phyloP scores from a whole-genome alignment of 2,113 vertebrate species.

The Anolis sagrei region DNA sequence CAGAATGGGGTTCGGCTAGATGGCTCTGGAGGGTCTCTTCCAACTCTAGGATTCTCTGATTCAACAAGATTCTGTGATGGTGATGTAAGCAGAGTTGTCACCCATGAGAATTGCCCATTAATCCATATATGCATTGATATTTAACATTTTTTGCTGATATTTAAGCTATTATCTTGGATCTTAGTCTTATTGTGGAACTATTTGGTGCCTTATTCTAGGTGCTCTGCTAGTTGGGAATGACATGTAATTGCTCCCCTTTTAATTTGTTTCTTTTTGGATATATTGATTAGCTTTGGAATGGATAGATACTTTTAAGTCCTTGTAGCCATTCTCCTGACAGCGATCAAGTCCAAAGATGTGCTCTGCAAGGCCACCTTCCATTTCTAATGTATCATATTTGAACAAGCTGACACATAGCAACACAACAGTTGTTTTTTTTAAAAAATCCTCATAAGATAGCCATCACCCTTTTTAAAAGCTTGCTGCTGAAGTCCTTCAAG shows the following conservation, averaged over 20 bases:
- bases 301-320: not conserved
- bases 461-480: conserved; percentile 9
- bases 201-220: not conserved
- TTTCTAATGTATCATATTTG: conserved; percentile 31
- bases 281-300: not conserved
- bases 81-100: no score
- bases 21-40: no score
- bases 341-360: not conserved
- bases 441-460: conserved; percentile 16
- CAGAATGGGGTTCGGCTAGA: no score
- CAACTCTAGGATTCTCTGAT: no score
- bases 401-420: conserved; percentile 15
- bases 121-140: no score
- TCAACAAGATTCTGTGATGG: no score
- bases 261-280: not conserved
- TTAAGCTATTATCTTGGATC: no score
- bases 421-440: not conserved
- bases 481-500: not conserved
- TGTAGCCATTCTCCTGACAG: not conserved
- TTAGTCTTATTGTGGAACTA: not conserved
- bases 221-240: not conserved
- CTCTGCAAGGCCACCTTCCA: not conserved
- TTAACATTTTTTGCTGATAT: no score
- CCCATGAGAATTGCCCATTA: no score
- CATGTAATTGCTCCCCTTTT: not conserved